Evolutionary conservation across 2,113 vertebrate genomes (phyloP).

Genomic region (Burhinus oedicnemus): DNA sequence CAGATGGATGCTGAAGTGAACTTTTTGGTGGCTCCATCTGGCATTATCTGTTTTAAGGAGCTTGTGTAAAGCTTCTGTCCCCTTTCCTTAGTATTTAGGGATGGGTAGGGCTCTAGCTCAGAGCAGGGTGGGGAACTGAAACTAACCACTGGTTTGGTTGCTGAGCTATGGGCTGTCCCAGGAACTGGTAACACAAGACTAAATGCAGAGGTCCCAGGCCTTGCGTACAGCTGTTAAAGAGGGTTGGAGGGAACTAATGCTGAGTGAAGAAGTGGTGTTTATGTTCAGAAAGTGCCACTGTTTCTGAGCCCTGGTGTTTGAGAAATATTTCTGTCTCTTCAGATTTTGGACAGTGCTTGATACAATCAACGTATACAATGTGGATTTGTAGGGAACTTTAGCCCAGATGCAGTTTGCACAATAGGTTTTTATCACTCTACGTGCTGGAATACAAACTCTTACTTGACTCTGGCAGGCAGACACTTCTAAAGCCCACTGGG

Average conservation of each 20-base stretch:
- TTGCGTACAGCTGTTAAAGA: background rate
- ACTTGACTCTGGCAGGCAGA: background rate
- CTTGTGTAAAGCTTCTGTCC: background rate
- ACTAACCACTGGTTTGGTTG: background rate
- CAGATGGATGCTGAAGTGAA: background rate
- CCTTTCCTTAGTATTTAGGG: background rate
- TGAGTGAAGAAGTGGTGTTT: background rate
- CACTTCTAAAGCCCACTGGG: background rate
- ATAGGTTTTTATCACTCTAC: background rate
- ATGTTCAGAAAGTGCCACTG: background rate
- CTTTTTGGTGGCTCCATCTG: background rate
- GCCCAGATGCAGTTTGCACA: background rate
- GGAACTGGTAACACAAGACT: background rate
- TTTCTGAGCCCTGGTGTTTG: background rate
- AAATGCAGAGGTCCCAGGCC: background rate
- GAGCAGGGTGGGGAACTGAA: background rate
- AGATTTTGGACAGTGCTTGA: background rate
- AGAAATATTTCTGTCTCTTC: background rate
- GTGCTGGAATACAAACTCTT: background rate
- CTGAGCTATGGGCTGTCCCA: background rate
- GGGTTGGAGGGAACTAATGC: background rate
- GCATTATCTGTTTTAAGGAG: background rate
- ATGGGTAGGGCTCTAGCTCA: background rate
- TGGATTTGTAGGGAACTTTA: background rate
- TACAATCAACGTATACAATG: background rate